phyloP scores from a whole-genome alignment of 1,140 invertebrate genomes.

The Sipha flava region DNA sequence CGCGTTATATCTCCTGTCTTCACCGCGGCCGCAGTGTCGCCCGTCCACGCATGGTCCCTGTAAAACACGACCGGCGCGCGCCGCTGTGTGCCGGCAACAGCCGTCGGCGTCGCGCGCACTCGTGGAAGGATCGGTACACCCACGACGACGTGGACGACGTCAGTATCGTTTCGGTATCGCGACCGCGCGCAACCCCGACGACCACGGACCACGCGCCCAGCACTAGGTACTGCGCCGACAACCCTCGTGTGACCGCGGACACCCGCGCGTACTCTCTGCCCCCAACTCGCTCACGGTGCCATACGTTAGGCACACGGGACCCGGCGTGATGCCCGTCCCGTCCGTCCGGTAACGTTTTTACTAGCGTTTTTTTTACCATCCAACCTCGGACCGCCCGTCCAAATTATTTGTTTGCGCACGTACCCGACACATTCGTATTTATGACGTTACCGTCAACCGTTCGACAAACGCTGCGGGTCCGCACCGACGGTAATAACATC shows the following conservation, averaged over 20 bases:
- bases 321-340: too few relatives aligned
- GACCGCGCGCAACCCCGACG: neutral
- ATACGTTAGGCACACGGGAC: too few relatives aligned
- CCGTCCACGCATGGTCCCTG: neutral
- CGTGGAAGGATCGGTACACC: neutral
- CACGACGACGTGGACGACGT: neutral
- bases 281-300: too few relatives aligned
- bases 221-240: too few relatives aligned
- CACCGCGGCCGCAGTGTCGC: neutral
- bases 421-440: too few relatives aligned
- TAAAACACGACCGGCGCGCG: neutral
- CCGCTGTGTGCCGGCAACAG: slow-evolving; percentile 1
- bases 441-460: too few relatives aligned
- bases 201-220: neutral
- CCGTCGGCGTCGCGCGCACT: neutral
- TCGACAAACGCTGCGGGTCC: too few relatives aligned
- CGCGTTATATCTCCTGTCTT: neutral
- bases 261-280: neutral
- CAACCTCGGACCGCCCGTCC: too few relatives aligned
- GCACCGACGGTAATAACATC: too few relatives aligned
- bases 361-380: too few relatives aligned
- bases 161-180: slow-evolving; percentile 27
- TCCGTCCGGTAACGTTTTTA: too few relatives aligned
- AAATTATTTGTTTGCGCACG: too few relatives aligned
- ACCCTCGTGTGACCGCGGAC: neutral